Evolutionary conservation across 1,140 invertebrate genomes (phyloP).

Genomic region (Apis cerana): DNA sequence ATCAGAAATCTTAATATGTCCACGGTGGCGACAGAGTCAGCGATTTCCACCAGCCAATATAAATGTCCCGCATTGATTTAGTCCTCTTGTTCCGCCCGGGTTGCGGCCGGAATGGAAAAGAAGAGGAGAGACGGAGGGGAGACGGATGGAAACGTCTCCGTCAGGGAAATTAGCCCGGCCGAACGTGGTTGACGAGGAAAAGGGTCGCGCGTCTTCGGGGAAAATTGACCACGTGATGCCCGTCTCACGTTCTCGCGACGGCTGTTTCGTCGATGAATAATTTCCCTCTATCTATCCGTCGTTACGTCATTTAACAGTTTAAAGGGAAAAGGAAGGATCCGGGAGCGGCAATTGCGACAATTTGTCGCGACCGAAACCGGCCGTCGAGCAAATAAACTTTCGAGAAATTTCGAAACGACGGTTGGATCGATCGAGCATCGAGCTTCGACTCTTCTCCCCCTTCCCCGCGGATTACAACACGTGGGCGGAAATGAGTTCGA

Average conservation of each 20-base stretch:
- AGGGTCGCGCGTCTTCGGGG: slow-evolving; percentile 53
- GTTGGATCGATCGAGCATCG: not conserved
- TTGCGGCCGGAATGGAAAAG: slow-evolving; percentile 17
- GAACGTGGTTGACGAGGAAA: slow-evolving; percentile 56
- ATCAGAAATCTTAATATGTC: slow-evolving; percentile 81
- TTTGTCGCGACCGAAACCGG: too few species aligned
- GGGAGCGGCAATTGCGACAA: too few species aligned
- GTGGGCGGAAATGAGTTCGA: slow-evolving; percentile 60
- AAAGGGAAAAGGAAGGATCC: too few species aligned
- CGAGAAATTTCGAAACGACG: too few species aligned
- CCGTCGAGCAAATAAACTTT: too few species aligned
- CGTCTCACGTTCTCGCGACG: slow-evolving; percentile 42
- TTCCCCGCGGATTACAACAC: slow-evolving; percentile 41
- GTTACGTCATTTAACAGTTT: not conserved
- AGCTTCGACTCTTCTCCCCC: not conserved
- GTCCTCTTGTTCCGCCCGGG: slow-evolving; percentile 33
- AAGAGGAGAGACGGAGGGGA: not conserved
- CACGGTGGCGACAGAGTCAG: slow-evolving; percentile 70
- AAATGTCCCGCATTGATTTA: slow-evolving; percentile 80
- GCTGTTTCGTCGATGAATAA: slow-evolving; percentile 11
- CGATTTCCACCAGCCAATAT: slow-evolving; percentile 79
- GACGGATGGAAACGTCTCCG: slow-evolving; percentile 63
- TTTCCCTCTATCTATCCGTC: not conserved
- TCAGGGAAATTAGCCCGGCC: slow-evolving; percentile 65
- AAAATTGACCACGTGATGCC: slow-evolving; percentile 56